Percentiles rank a stretch among this genome's conserved stretches.
Evolutionary conservation across 2,888 invertebrate genomes (phyloP).

Genomic region (Diploptera punctata): DNA sequence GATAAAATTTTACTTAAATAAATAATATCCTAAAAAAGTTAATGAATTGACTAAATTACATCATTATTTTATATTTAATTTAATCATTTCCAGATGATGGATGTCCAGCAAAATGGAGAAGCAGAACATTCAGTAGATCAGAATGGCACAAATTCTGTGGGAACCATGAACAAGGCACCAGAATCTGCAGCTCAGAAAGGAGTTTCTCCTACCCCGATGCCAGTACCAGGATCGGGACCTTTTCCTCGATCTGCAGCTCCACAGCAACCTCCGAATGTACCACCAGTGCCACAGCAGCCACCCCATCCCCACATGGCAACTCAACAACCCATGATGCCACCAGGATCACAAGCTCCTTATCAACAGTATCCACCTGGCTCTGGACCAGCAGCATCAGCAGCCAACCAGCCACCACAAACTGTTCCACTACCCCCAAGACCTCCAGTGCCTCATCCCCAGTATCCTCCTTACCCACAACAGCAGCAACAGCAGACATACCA

Average conservation of each 20-base stretch:
- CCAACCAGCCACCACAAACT: constrained; percentile 30
- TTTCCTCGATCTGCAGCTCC: constrained; percentile 6
- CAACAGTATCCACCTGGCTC: constrained; percentile 40
- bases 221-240: constrained; percentile 8
- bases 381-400: constrained; percentile 18
- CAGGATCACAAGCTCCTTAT: constrained; percentile 49
- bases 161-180: neutral
- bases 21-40: too few species aligned
- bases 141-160: neutral
- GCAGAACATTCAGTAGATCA: constrained; percentile 20
- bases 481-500: constrained; percentile 43
- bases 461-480: constrained; percentile 56
- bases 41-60: too few species aligned
- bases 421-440: constrained; percentile 49
- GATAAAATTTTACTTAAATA: too few species aligned
- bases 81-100: constrained; percentile 45
- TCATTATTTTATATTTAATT: too few species aligned
- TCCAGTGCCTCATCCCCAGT: constrained; percentile 59
- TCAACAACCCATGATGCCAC: constrained; percentile 45
- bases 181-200: constrained; percentile 9
- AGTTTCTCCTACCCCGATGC: neutral
- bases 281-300: constrained; percentile 22
- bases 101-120: constrained; percentile 41
- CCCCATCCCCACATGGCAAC: constrained; percentile 47
- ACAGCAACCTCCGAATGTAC: constrained; percentile 22